Evolutionary conservation across 2,113 vertebrate genomes (phyloP), one percentile per base, ranked within the genome.

Genomic region (Xenopus laevis): DNA sequence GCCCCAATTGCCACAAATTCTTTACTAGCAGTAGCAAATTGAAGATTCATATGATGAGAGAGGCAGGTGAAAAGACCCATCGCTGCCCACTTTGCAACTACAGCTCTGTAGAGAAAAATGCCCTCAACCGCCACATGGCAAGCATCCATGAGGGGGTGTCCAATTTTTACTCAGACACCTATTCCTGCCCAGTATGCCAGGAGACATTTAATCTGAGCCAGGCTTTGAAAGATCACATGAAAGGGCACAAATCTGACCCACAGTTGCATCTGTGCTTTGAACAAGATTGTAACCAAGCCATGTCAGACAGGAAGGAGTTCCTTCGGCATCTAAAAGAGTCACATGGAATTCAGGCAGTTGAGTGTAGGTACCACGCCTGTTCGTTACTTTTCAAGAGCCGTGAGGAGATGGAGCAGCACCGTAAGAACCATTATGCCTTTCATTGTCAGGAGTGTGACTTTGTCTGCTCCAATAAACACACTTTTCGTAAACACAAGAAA

Each of bases 1-100:
- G 96, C 81, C 92, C 95, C 79, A 93, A 91, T 84, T 99, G 97
- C 83, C 86, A 92, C 81, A 95, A 92, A 66, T 92, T 89, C 89
- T 98, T 98, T 85, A 98, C 96, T 83, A 99, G 96, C 82, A 95
- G 95, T 78, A 98, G 95, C 89, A 98, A 99, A 79, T 89, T 99
- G 50, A 94, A 94, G 64, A 86, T 96, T 33, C 97, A 99, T 60
- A 84, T 93, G 81, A 89, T 97, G 72, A 88, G 96, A 0, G 96
- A 99, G 80, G 89, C 87, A 0, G 96, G 96, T 0, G 83, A 96
- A 78, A 98, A 97, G 79, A 59, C 87, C 16, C 96, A 98, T 76
- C 88, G 0, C 44, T 99, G 96, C 80, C 93, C 93, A 0, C 82
- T 96, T 66, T 98, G 96, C 27, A 89, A 91, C 57, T 99, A 98